Conservation (phyloP, 1,140 invertebrate species). For the Drosophila sechellia region DNA sequence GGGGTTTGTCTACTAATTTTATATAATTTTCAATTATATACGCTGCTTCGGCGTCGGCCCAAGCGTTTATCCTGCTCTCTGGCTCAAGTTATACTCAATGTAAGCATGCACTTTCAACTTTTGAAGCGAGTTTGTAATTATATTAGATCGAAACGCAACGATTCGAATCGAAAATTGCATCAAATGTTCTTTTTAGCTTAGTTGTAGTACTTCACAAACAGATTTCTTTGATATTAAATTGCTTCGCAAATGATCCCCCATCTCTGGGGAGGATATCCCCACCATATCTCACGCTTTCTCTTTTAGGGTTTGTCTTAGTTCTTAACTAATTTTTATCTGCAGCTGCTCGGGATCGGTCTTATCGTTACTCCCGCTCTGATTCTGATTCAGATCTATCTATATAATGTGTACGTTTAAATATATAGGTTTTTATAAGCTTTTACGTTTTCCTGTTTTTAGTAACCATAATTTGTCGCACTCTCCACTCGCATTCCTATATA, state of each 20-base stretch:
- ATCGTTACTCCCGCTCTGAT: conserved; percentile 18
- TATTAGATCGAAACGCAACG: conserved; percentile 44
- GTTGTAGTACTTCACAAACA: conserved; percentile 37
- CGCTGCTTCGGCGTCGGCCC: conserved; percentile 18
- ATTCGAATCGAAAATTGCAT: conserved; percentile 51
- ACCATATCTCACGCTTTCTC: conserved; percentile 14
- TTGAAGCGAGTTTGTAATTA: conserved; percentile 73
- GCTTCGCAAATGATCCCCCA: conserved; percentile 58
- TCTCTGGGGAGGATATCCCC: conserved; percentile 25
- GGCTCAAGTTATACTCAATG: conserved; percentile 73
- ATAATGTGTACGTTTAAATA: conserved; percentile 60
- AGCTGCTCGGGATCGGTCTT: conserved; percentile 24
- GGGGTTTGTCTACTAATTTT: conserved; percentile 47
- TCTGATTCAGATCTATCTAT: conserved; percentile 50
- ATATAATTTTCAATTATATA: conserved; percentile 79
- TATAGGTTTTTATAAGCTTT: conserved; percentile 73
- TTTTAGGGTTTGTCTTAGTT: conserved; percentile 69
- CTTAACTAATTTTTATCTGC: conserved; percentile 76
- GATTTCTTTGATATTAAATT: conserved; percentile 70
- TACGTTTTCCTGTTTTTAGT: conserved; percentile 76
- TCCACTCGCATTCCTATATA: conserved; percentile 46
- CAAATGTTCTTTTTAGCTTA: conserved; percentile 36
- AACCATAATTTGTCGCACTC: conserved; percentile 82
- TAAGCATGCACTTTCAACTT: conserved; percentile 66
- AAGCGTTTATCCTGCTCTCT: conserved; percentile 11